phyloP scores from a whole-genome alignment of 2,888 invertebrate genomes.

The Eupithecia pulchellata region DNA sequence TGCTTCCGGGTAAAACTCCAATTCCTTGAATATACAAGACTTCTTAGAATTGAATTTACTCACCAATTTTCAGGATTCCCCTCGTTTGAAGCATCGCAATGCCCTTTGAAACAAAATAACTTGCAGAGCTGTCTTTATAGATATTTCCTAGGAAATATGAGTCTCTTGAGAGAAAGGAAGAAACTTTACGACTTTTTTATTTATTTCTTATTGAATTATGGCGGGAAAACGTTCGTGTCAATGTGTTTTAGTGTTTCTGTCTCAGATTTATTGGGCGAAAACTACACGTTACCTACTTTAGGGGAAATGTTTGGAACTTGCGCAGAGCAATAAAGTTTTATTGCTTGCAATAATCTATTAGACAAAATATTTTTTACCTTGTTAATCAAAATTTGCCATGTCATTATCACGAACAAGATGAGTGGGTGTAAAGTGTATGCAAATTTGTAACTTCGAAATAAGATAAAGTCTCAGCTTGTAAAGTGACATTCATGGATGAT shows the following conservation, averaged over 20 bases:
- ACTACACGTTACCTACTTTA: constrained; percentile 26
- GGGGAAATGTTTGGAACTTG: constrained; percentile 5
- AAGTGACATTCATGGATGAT: no score
- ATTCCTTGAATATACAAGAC: constrained; percentile 44
- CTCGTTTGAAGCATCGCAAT: constrained; percentile 42
- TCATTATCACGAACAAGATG: background rate
- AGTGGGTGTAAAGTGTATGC: background rate
- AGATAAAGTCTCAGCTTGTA: background rate
- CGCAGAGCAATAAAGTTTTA: background rate
- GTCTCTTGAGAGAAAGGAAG: constrained; percentile 44
- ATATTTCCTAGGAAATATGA: constrained; percentile 54
- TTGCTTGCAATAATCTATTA: background rate
- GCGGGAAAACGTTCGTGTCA: constrained; percentile 30
- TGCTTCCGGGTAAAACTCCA: constrained; percentile 43
- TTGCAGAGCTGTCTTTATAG: constrained; percentile 45
- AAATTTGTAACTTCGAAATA: background rate
- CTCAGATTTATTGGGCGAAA: constrained; percentile 31
- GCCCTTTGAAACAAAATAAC: constrained; percentile 56
- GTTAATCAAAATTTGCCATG: background rate
- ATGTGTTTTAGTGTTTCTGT: constrained; percentile 31
- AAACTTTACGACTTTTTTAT: constrained; percentile 50
- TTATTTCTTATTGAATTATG: constrained; percentile 46
- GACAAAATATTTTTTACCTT: background rate
- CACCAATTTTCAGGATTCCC: constrained; percentile 43
- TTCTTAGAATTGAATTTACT: constrained; percentile 49